phyloP scores from a whole-genome alignment of 2,113 vertebrate species.

The Chelonoidis abingdonii region DNA sequence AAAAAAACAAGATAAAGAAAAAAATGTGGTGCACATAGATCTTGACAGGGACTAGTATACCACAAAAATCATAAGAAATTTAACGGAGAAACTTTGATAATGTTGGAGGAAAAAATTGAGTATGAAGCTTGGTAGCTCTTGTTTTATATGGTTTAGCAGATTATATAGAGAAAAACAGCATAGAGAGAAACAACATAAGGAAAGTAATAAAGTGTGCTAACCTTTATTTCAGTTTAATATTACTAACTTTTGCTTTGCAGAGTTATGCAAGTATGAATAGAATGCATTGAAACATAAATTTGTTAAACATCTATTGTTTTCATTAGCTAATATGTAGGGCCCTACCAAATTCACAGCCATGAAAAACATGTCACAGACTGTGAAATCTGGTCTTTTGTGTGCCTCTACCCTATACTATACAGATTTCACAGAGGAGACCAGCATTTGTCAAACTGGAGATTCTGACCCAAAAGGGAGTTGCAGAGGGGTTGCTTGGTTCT shows the following conservation, averaged over 20 bases:
- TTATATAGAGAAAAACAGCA: not conserved
- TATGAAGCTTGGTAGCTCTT: not conserved
- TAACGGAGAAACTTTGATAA: not conserved
- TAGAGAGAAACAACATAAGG: not conserved
- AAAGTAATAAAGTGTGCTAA: not conserved
- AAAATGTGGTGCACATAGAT: not conserved
- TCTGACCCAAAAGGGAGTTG: too few relatives aligned
- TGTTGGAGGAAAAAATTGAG: not conserved
- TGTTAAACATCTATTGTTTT: not conserved
- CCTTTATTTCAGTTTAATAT: not conserved
- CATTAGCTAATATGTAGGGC: not conserved
- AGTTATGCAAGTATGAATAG: conserved; percentile 5
- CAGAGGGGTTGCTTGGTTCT: too few relatives aligned
- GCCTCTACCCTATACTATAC: too few relatives aligned
- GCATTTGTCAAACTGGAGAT: too few relatives aligned
- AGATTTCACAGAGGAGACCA: too few relatives aligned
- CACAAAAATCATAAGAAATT: not conserved
- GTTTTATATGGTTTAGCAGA: not conserved
- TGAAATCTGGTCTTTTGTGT: too few relatives aligned
- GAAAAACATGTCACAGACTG: too few relatives aligned
- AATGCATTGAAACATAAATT: not conserved
- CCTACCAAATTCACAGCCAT: too few relatives aligned
- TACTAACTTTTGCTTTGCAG: not conserved
- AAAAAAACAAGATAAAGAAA: not conserved
- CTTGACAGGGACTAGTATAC: not conserved